These are phyloP conservation scores for Synodontis membranacea DNA, from an alignment of 2,113 vertebrate species.

Conservation along the genomic window DNA sequence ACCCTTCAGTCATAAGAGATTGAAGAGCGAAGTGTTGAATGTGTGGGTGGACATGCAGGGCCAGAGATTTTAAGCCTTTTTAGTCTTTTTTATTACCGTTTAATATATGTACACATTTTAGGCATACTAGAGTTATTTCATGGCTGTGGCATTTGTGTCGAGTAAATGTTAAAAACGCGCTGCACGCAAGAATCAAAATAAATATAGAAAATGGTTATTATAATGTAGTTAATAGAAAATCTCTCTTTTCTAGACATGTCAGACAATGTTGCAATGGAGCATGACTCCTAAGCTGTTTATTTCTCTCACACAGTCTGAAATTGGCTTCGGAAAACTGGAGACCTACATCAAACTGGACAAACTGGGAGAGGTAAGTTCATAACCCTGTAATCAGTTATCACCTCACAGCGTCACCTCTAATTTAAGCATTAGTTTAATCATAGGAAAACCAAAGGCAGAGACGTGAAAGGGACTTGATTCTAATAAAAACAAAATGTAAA, in stretches of 20 bases:
- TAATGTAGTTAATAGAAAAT: neutral
- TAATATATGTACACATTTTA: neutral
- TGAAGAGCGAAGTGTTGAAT: neutral
- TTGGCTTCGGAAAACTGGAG: slow-evolving; percentile 79
- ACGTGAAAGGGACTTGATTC: neutral
- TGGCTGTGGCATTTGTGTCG: neutral
- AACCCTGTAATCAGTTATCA: neutral
- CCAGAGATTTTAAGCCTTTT: neutral
- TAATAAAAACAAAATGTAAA: neutral
- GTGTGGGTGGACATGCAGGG: neutral
- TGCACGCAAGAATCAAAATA: neutral
- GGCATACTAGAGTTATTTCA: neutral
- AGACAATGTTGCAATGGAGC: neutral
- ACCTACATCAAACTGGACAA: slow-evolving; percentile 81
- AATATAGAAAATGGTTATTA: neutral
- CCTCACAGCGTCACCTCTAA: neutral
- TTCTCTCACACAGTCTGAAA: slow-evolving; percentile 71
- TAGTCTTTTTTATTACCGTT: neutral
- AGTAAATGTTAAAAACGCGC: neutral
- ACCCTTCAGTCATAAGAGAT: neutral
- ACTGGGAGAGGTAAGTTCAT: slow-evolving; percentile 72
- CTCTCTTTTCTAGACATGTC: neutral
- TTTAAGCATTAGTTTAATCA: neutral
- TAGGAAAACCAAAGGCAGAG: neutral
- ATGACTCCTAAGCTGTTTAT: slow-evolving; percentile 11